phyloP scores from a whole-genome alignment of 1,140 invertebrate species.

The Phymorhynchus buccinoides region DNA sequence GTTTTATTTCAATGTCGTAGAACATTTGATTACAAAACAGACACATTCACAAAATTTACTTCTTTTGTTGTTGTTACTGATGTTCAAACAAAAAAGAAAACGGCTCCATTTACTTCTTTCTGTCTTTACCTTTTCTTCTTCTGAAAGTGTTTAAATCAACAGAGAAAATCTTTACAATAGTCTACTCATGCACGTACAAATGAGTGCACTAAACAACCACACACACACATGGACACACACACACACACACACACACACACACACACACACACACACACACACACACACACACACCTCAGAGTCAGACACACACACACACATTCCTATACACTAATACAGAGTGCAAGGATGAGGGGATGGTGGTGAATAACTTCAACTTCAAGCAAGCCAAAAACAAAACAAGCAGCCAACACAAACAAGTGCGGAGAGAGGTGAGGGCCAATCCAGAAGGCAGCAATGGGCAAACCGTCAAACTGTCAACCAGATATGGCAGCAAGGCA shows the following conservation, averaged over 20 bases:
- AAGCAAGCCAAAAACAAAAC: constrained; percentile 4
- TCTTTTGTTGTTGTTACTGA: too few species aligned
- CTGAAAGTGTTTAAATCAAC: too few species aligned
- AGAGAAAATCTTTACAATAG: too few species aligned
- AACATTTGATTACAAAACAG: too few species aligned
- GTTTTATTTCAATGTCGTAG: too few species aligned
- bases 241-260: constrained; percentile 21
- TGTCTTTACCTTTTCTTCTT: too few species aligned
- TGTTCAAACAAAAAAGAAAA: too few species aligned
- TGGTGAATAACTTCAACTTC: neutral
- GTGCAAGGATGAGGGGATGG: neutral
- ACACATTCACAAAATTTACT: too few species aligned
- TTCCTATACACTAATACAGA: neutral
- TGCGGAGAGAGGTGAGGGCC: neutral
- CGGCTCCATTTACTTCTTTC: too few species aligned
- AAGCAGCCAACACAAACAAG: neutral
- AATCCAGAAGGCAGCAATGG: neutral
- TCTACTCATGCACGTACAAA: too few species aligned
- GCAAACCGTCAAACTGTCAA: too few species aligned
- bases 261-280: neutral
- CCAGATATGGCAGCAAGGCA: constrained; percentile 5
- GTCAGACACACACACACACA: constrained; percentile 19
- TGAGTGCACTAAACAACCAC: neutral
- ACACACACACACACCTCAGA: too few species aligned
- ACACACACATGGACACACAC: constrained; percentile 28